Evolutionary conservation across 2,888 invertebrate species (phyloP).

Genomic region (Hylaea fasciaria): DNA sequence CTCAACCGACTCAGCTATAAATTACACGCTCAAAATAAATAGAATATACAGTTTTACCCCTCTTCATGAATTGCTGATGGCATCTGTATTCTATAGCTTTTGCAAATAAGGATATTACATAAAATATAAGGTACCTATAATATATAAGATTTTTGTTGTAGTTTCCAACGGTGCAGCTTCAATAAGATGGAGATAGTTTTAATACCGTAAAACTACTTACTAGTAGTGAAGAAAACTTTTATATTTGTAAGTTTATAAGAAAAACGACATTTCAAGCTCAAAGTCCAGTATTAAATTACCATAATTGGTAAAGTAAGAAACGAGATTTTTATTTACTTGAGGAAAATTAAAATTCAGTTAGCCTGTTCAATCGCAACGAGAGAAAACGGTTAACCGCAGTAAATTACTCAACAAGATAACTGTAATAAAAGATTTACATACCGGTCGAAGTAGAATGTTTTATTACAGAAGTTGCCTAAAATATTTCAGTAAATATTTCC

Average conservation of each 20-base stretch:
- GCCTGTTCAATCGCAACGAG: slow-evolving; percentile 11
- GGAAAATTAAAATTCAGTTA: slow-evolving; percentile 14
- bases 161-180: slow-evolving; percentile 42
- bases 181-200: neutral
- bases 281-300: no score
- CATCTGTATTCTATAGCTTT: slow-evolving; percentile 63
- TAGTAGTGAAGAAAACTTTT: no score
- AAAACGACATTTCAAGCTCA: no score
- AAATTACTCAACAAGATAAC: slow-evolving; percentile 23
- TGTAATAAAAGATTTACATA: slow-evolving; percentile 28
- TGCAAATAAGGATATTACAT: slow-evolving; percentile 68
- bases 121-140: slow-evolving; percentile 49
- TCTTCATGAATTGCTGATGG: slow-evolving; percentile 76
- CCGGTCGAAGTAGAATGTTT: slow-evolving; percentile 11
- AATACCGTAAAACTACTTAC: no score
- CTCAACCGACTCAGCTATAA: slow-evolving; percentile 50
- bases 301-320: neutral
- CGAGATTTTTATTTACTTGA: slow-evolving; percentile 1
- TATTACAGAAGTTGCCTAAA: slow-evolving; percentile 10
- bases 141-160: slow-evolving; percentile 19
- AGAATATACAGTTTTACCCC: slow-evolving; percentile 56
- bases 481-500: slow-evolving; percentile 19
- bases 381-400: slow-evolving; percentile 17
- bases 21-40: slow-evolving; percentile 57
- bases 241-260: no score